Conservation (phyloP, 1,140 invertebrate genomes). For the Ceratosolen solmsi region DNA sequence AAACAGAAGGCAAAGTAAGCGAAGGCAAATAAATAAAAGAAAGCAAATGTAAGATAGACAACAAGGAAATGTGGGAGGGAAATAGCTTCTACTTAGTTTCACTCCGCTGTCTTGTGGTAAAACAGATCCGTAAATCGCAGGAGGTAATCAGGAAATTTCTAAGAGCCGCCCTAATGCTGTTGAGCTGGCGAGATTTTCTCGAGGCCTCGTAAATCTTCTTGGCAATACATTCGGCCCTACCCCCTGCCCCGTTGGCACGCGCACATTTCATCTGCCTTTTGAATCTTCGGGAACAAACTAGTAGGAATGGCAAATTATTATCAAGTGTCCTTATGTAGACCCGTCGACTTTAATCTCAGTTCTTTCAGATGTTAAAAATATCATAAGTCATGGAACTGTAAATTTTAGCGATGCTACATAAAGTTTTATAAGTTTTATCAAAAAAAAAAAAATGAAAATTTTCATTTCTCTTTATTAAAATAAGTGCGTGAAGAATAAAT, state of each 20-base stretch:
- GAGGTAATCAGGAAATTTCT: conserved; percentile 46
- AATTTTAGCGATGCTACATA: neutral
- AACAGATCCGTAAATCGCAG: conserved; percentile 43
- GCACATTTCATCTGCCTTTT: conserved; percentile 3
- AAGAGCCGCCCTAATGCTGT: conserved; percentile 48
- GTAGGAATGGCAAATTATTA: conserved; percentile 21
- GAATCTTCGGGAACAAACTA: neutral
- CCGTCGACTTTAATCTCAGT: neutral
- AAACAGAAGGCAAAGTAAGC: neutral
- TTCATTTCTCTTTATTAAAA: neutral
- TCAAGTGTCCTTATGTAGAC: neutral
- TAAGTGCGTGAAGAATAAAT: neutral
- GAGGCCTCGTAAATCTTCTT: conserved; percentile 39
- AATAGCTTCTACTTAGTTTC: conserved; percentile 37
- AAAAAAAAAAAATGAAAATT: no score
- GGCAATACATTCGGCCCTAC: conserved; percentile 15
- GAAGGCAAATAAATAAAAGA: neutral
- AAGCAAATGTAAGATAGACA: neutral
- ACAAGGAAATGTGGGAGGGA: neutral
- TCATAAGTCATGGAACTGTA: neutral
- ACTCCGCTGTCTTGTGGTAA: conserved; percentile 20
- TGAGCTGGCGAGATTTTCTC: conserved; percentile 37
- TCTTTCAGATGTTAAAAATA: neutral
- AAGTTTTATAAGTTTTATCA: neutral
- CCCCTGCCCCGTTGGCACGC: neutral